Evolutionary conservation across 2,113 vertebrate species (phyloP).

Genomic region (Muntiacus reevesi): DNA sequence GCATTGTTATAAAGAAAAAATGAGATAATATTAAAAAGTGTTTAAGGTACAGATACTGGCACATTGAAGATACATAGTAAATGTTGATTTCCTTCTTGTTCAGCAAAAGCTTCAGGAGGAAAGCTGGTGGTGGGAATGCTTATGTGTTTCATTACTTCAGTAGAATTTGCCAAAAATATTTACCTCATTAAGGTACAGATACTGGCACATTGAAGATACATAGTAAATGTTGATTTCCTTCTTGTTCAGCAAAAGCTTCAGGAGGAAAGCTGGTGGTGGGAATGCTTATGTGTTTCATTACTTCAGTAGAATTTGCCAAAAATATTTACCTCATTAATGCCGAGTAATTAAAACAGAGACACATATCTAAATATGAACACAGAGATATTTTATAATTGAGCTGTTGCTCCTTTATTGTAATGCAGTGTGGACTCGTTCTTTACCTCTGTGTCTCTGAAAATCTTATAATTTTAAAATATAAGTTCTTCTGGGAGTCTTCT

Average conservation of each 20-base stretch:
- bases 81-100: background rate
- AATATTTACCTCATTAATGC: background rate
- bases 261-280: background rate
- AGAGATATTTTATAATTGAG: background rate
- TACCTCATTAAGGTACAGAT: background rate
- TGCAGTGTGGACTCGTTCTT: background rate
- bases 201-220: background rate
- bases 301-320: background rate
- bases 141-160: background rate
- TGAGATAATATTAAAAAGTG: background rate
- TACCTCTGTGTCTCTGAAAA: background rate
- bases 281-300: background rate
- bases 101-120: background rate
- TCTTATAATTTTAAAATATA: background rate
- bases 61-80: background rate
- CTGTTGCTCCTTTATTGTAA: background rate
- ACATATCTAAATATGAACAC: background rate
- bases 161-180: background rate
- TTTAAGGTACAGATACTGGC: background rate
- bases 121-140: background rate
- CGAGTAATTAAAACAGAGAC: constrained; percentile 13
- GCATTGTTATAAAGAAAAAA: background rate
- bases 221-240: background rate
- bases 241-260: background rate
- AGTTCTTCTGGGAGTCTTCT: background rate